Percentiles rank a stretch among this genome's conserved stretches.
Conservation (phyloP, 2,113 vertebrate species). For the Arenaria interpres region DNA sequence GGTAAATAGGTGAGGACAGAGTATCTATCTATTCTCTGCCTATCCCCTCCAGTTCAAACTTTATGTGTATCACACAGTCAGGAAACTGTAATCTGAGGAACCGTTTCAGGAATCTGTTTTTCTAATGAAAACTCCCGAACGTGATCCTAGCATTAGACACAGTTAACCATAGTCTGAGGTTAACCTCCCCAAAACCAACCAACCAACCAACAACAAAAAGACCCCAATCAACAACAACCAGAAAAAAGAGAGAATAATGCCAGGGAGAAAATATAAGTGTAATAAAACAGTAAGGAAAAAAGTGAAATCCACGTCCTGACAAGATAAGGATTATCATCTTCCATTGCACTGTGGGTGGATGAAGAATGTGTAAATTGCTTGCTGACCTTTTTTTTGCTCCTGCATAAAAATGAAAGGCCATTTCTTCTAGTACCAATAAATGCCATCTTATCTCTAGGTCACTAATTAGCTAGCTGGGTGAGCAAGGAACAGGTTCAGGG, state of each 20-base stretch:
- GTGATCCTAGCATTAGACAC: neutral
- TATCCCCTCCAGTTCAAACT: neutral
- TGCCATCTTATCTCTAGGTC: neutral
- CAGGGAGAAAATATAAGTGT: neutral
- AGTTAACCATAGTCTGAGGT: neutral
- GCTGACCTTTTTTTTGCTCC: conserved; percentile 4
- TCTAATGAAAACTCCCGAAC: neutral
- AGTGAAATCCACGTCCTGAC: neutral
- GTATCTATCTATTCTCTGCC: neutral
- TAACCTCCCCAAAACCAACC: neutral
- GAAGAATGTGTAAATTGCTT: neutral
- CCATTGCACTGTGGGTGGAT: neutral
- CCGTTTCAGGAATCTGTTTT: neutral
- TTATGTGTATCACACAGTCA: neutral
- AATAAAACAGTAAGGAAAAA: neutral
- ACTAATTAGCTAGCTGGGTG: conserved; percentile 16
- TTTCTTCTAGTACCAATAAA: conserved; percentile 8
- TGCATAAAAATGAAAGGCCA: conserved; percentile 28
- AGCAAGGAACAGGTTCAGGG: conserved; percentile 41
- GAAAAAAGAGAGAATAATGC: neutral
- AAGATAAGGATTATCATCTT: neutral
- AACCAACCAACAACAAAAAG: neutral
- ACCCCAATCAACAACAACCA: neutral
- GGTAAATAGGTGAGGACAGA: neutral
- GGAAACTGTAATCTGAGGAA: neutral